Percentiles rank a stretch among this genome's conserved stretches.
phyloP scores from a whole-genome alignment of 23 tunicate genomes.

The Oikopleura albicans region DNA sequence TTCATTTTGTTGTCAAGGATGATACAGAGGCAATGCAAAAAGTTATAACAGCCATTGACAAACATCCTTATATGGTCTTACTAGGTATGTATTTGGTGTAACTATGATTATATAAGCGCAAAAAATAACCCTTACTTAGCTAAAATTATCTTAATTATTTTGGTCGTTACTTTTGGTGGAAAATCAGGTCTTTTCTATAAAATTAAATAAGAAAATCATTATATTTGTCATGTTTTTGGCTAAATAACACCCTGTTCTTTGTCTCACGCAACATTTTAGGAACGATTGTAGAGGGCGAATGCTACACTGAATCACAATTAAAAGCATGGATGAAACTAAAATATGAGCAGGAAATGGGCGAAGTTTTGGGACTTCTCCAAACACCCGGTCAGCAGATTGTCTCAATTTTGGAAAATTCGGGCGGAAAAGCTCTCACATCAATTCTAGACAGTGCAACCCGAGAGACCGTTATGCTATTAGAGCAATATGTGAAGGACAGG shows the following conservation, averaged over 20 bases:
- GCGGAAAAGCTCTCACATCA: neutral
- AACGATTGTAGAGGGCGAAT: neutral
- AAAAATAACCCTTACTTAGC: too few relatives aligned
- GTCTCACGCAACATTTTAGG: too few relatives aligned
- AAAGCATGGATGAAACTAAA: neutral
- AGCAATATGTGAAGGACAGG: neutral
- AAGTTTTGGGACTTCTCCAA: neutral
- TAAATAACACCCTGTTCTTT: too few relatives aligned
- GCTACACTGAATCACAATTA: neutral
- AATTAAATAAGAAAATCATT: too few relatives aligned
- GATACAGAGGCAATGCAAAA: neutral
- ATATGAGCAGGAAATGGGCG: neutral
- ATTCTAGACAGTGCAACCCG: neutral
- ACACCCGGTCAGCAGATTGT: neutral
- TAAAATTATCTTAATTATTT: too few relatives aligned
- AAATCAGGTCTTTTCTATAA: too few relatives aligned
- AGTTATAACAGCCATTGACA: neutral
- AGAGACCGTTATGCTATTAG: neutral
- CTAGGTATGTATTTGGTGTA: too few relatives aligned
- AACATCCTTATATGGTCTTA: neutral
- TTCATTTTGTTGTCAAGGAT: neutral
- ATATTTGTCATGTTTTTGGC: too few relatives aligned
- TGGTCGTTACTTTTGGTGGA: too few relatives aligned
- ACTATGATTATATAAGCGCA: too few relatives aligned
- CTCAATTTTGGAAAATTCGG: neutral